phyloP scores from a whole-genome alignment of 2,888 invertebrate genomes.

The Rhagium mordax region DNA sequence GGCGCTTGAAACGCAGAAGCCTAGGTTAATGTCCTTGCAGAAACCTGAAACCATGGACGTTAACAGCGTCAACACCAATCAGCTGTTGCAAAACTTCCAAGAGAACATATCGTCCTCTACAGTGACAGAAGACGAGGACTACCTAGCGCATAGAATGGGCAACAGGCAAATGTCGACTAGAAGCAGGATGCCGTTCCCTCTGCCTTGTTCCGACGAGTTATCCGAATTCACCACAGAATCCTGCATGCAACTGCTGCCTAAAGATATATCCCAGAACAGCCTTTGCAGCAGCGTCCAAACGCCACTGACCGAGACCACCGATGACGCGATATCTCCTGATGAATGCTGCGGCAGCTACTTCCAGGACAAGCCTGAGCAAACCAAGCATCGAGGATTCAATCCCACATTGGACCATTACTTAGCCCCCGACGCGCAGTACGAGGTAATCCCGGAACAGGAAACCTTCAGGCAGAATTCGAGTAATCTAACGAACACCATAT shows the following conservation, averaged over 20 bases:
- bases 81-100: slow-evolving; percentile 62
- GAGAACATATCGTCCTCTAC: slow-evolving; percentile 61
- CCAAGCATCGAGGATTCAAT: slow-evolving; percentile 52
- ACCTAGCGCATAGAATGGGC: slow-evolving; percentile 73
- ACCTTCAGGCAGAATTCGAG: slow-evolving; percentile 59
- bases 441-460: slow-evolving; percentile 71
- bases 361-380: slow-evolving; percentile 60
- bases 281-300: slow-evolving; percentile 68
- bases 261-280: slow-evolving; percentile 67
- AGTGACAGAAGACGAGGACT: slow-evolving; percentile 73
- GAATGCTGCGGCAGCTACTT: slow-evolving; percentile 65
- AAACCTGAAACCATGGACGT: slow-evolving; percentile 67
- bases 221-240: slow-evolving; percentile 57
- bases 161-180: slow-evolving; percentile 75
- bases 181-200: slow-evolving; percentile 74
- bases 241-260: slow-evolving; percentile 61
- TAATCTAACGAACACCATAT: slow-evolving; percentile 68
- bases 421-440: slow-evolving; percentile 78
- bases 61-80: slow-evolving; percentile 50
- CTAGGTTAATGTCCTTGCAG: slow-evolving; percentile 66
- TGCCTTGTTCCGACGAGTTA: slow-evolving; percentile 68
- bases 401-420: slow-evolving; percentile 60
- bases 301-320: slow-evolving; percentile 68
- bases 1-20: slow-evolving; percentile 69
- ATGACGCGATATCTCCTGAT: slow-evolving; percentile 66